These are phyloP conservation scores for Cepaea hortensis DNA, from an alignment of 2,888 invertebrate genomes.

Conservation along the genomic window DNA sequence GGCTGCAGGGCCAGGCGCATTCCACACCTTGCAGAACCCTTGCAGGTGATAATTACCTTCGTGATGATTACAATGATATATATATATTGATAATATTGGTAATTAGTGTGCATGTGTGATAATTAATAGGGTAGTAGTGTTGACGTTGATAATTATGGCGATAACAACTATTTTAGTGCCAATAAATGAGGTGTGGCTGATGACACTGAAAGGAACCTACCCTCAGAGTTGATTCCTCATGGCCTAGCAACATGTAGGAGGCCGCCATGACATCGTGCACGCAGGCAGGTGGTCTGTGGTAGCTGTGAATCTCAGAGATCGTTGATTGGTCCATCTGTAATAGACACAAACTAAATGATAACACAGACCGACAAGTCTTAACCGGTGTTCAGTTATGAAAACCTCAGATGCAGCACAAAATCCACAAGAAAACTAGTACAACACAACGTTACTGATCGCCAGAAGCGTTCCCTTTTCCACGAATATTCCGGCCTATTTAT, in stretches of 20 bases:
- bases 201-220: conserved; percentile 54
- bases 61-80: too few relatives aligned
- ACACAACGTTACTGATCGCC: too few relatives aligned
- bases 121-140: neutral
- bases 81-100: too few relatives aligned
- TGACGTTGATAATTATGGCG: neutral
- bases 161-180: neutral
- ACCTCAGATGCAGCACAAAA: too few relatives aligned
- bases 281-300: conserved; percentile 65
- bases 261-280: conserved; percentile 70
- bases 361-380: too few relatives aligned
- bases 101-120: neutral
- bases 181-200: neutral
- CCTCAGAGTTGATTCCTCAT: conserved; percentile 62
- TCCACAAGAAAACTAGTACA: too few relatives aligned
- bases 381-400: too few relatives aligned
- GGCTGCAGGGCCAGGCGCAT: too few relatives aligned
- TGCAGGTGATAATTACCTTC: too few relatives aligned
- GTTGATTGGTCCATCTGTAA: conserved; percentile 67
- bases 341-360: neutral
- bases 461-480: too few relatives aligned
- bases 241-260: conserved; percentile 66
- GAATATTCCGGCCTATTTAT: too few relatives aligned
- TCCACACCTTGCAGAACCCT: too few relatives aligned
- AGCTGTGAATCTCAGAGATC: conserved; percentile 69